phyloP scores from a whole-genome alignment of 2,888 invertebrate species.

The Lissonota sp. region DNA sequence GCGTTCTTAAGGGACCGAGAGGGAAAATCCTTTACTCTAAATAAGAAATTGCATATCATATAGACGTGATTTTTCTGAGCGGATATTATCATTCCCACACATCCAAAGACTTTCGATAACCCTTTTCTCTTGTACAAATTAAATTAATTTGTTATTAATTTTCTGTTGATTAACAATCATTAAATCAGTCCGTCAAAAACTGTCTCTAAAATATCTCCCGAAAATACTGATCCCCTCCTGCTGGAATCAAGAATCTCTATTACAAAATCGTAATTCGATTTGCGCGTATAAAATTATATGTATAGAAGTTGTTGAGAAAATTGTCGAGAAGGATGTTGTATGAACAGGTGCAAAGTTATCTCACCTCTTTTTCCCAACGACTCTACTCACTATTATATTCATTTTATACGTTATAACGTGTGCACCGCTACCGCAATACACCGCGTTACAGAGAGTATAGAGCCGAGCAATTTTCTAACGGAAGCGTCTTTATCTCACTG shows the following conservation, averaged over 20 bases:
- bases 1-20: background rate
- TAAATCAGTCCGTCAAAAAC: too few relatives aligned
- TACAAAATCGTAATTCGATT: slow-evolving; percentile 15
- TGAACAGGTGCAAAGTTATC: slow-evolving; percentile 53
- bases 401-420: slow-evolving; percentile 20
- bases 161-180: too few relatives aligned
- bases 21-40: too few relatives aligned
- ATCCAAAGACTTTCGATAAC: too few relatives aligned
- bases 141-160: too few relatives aligned
- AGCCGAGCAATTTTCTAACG: slow-evolving; percentile 32
- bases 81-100: too few relatives aligned
- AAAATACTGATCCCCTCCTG: too few relatives aligned
- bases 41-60: too few relatives aligned
- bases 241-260: background rate
- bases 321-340: slow-evolving; percentile 30
- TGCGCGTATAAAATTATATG: slow-evolving; percentile 1
- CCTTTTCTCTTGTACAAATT: too few relatives aligned
- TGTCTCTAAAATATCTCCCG: too few relatives aligned
- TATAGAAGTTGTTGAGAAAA: slow-evolving; percentile 41
- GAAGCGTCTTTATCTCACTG: slow-evolving; percentile 49
- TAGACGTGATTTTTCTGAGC: too few relatives aligned
- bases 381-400: slow-evolving; percentile 37
- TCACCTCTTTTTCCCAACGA: slow-evolving; percentile 19
- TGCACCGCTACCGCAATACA: slow-evolving; percentile 19
- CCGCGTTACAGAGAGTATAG: slow-evolving; percentile 18